Base-by-base conservation (phyloP, 2,113 vertebrate genomes). In the Sporophila hypoxantha region DNA sequence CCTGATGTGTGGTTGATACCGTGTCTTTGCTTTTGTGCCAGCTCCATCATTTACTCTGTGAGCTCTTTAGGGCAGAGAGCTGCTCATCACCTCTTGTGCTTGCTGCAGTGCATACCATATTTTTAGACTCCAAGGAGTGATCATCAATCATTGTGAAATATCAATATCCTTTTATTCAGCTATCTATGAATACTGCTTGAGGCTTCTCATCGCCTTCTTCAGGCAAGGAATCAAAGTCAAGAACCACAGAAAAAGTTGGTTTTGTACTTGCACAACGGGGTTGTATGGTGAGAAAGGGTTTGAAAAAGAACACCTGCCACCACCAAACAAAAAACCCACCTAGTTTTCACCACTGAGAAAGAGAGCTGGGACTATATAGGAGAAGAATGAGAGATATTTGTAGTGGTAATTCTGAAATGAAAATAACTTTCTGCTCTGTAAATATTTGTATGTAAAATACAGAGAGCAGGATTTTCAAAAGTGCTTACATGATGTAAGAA, bases 1-100 rank as follows among this genome's bases (percentile, higher is more conserved):
- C 59, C 50, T 0, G 18, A 71, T 78, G 59, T 78, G 85, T 69
- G 82, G 76, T 78, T 92, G 91, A 66, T 92, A n/a, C 50, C 36
- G 17, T 9, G 32, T 89, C 80, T 87, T 85, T 91, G 76, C 82
- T 77, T 78, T 34, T 76, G 73, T 93, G 66, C 89, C 85, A 94
- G 76, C 8, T 65, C 53, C 59, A 10, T 92, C 66, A 42, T 77
- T 85, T 75, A 47, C 50, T 46, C 62, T 55, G 32, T 0, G 9
- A 89, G 62, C 66, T 91, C 76, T 92, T 81, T 5, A 78, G 85
- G 59, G 57, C 59, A 71, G 76, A 82, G 89, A 65, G 50, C 55
- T 88, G 71, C 66, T 92, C 65, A 27, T 75, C 65, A 16, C 19
- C 26, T 86, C 50, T 9, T 42, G 59, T 85, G 49, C 70, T 73